phyloP scores from a whole-genome alignment of 2,888 invertebrate species.

The Catocala sponsa region DNA sequence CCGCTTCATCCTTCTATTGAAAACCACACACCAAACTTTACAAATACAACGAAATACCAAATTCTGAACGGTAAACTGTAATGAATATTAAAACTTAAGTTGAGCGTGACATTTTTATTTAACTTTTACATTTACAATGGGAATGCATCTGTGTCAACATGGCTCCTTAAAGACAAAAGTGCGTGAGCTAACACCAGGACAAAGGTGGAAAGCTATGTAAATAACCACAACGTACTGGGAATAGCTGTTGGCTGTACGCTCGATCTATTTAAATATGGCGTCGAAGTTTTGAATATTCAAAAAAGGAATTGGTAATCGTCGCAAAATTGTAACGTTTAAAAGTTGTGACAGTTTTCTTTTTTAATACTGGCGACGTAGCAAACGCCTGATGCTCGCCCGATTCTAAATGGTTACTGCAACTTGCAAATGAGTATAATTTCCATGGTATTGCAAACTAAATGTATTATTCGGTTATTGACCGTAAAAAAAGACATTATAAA shows the following conservation, averaged over 20 bases:
- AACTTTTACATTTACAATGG: slow-evolving; percentile 62
- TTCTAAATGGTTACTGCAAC: too few relatives aligned
- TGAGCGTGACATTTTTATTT: slow-evolving; percentile 73
- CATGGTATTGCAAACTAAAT: too few relatives aligned
- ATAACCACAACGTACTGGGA: slow-evolving; percentile 10
- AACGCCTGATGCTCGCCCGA: too few relatives aligned
- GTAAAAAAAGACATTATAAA: too few relatives aligned
- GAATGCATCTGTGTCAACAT: slow-evolving; percentile 76
- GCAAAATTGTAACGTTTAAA: too few relatives aligned
- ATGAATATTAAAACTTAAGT: slow-evolving; percentile 67
- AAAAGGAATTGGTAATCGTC: too few relatives aligned
- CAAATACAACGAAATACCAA: slow-evolving; percentile 59
- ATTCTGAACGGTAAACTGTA: slow-evolving; percentile 64
- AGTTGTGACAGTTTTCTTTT: too few relatives aligned
- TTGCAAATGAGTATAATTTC: too few relatives aligned
- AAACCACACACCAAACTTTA: slow-evolving; percentile 18
- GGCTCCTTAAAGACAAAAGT: slow-evolving; percentile 33
- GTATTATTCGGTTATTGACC: too few relatives aligned
- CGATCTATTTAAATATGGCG: neutral
- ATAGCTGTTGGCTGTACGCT: neutral
- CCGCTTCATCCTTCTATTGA: neutral
- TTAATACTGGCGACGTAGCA: too few relatives aligned
- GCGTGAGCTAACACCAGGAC: slow-evolving; percentile 17
- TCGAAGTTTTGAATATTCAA: too few relatives aligned
- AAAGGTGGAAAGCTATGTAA: slow-evolving; percentile 23